A percentile compares a stretch with the other conserved stretches of the same genome.
Conservation (phyloP, 1,140 invertebrate genomes). For the Aphis gossypii region DNA sequence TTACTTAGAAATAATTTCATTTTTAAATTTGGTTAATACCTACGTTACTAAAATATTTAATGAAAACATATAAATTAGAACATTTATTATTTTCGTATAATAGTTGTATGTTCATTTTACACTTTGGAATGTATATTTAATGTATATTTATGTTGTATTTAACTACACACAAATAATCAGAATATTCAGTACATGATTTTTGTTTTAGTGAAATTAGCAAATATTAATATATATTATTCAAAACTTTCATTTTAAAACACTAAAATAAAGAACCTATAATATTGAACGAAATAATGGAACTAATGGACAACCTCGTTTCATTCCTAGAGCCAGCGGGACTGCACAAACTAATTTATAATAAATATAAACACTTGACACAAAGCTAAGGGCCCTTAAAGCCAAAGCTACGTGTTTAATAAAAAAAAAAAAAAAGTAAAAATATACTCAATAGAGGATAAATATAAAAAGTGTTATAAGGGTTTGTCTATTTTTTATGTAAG, state of each 20-base stretch:
- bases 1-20: background rate
- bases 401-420: background rate
- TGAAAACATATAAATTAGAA: background rate
- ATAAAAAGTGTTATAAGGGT: background rate
- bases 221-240: background rate
- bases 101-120: background rate
- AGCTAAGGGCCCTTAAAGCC: background rate
- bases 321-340: background rate
- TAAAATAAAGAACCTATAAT: background rate
- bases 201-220: background rate
- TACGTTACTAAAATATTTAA: background rate
- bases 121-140: background rate
- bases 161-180: background rate
- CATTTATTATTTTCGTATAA: background rate
- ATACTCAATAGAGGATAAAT: background rate
- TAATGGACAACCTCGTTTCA: background rate
- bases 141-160: background rate
- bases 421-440: background rate
- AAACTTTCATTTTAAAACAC: background rate
- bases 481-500: background rate
- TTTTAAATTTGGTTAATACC: background rate
- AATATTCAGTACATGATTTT: background rate
- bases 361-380: background rate
- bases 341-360: conserved; percentile 10
- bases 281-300: background rate